Evolutionary conservation across 2,888 invertebrate species (phyloP), one percentile per base, ranked within the genome.

Genomic region (Buathra laborator): DNA sequence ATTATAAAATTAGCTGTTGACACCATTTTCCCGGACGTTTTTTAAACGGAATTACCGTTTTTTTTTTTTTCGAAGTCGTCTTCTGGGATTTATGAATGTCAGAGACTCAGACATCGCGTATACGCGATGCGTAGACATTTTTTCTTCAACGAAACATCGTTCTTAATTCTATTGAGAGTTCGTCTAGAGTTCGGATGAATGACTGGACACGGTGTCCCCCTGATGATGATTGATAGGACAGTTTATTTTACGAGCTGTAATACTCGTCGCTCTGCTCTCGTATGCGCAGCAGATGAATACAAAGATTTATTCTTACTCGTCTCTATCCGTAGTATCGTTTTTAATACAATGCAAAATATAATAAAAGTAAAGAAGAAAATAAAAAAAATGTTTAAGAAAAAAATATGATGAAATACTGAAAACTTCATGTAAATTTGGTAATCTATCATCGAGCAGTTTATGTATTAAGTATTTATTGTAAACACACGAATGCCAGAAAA

Each of bases 211-310:
- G 48, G 71, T 12, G 64, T 32, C 29, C 53, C 67, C 48, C 74
- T 67, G 37, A 48, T 56, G 43, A 32, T 59, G 74, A 75, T 81
- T 74, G 59, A 74, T 75, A 74, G 74, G 43, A 19, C 43, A 74
- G 62, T 74, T 37, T 74, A 75, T 68, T 59, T 12, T 48, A 32
- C 44, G 16, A 56, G 46, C 56, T 46, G 29, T 37, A 29, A 24
- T 6, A 37, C 19, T 12, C 14, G 16, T 10, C 12, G 7, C 43
- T 67, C 51, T 67, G 62, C 24, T 43, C 24, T 43, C 19, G 46
- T 56, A 32, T 56, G 44, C 62, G 29, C 62, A 6, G 14, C 29
- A 29, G 32, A 29, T 29, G 62, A 62, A 62, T 62, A 14, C 6
- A 32, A 14, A n/a, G 29, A 62, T 32, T 32, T 14, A 12, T 4